phyloP scores from a whole-genome alignment of 1,140 invertebrate species.

The Drosophila gunungcola region DNA sequence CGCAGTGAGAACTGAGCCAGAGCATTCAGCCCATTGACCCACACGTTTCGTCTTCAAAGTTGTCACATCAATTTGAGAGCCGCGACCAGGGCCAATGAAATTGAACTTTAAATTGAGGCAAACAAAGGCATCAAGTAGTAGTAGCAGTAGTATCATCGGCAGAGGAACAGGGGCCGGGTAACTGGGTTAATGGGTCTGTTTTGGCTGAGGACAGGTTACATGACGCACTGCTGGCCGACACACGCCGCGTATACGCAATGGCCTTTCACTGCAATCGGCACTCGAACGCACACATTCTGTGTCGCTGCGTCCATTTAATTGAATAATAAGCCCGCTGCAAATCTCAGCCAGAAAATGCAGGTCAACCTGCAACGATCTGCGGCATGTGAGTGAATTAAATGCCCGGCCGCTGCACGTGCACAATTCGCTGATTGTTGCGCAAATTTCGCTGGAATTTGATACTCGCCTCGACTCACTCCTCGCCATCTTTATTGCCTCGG shows the following conservation, averaged over 20 bases:
- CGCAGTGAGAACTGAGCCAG: slow-evolving; percentile 17
- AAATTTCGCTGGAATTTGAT: slow-evolving; percentile 66
- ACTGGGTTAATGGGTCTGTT: slow-evolving; percentile 81
- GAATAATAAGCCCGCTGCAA: slow-evolving; percentile 75
- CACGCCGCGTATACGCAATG: slow-evolving; percentile 73
- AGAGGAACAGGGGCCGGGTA: slow-evolving; percentile 38
- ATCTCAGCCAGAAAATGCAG: slow-evolving; percentile 71
- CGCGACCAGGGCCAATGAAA: slow-evolving; percentile 79
- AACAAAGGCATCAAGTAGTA: slow-evolving; percentile 56
- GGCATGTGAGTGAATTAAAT: slow-evolving; percentile 39
- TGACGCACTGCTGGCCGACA: slow-evolving; percentile 12
- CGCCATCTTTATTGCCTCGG: slow-evolving; percentile 9
- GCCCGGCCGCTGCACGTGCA: slow-evolving; percentile 58
- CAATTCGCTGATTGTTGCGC: slow-evolving; percentile 49
- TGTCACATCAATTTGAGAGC: slow-evolving; percentile 76
- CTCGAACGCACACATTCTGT: slow-evolving; percentile 28
- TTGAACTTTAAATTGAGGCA: slow-evolving; percentile 82
- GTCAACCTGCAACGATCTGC: slow-evolving; percentile 52
- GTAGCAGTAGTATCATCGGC: slow-evolving; percentile 10
- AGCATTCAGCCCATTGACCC: slow-evolving; percentile 74
- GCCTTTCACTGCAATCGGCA: slow-evolving; percentile 68
- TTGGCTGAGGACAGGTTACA: slow-evolving; percentile 72
- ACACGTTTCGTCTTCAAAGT: slow-evolving; percentile 66
- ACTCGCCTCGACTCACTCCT: slow-evolving; percentile 10
- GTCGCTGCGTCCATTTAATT: slow-evolving; percentile 59